Conservation (phyloP, 2,888 invertebrate species). For the Allygus modestus region DNA sequence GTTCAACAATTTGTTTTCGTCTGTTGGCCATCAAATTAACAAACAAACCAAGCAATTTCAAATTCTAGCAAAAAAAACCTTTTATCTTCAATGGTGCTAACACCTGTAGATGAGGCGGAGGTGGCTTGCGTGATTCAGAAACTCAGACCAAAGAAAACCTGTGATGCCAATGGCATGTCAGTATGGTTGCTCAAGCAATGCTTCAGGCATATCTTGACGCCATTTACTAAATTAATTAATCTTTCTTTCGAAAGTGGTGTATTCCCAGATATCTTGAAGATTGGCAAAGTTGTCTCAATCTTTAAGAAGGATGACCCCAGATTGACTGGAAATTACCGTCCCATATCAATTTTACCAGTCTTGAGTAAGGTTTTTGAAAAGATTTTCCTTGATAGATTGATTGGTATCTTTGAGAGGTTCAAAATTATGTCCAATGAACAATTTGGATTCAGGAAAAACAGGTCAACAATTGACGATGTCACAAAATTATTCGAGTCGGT, state of each 20-base stretch:
- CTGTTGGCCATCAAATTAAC: too few species aligned
- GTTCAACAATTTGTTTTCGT: too few species aligned
- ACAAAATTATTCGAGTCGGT: not conserved
- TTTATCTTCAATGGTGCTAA: not conserved
- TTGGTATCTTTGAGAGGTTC: not conserved
- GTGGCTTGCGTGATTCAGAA: not conserved
- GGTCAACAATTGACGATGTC: not conserved
- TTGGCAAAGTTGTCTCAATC: not conserved
- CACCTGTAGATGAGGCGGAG: not conserved
- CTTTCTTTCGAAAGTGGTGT: not conserved
- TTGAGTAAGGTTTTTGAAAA: not conserved
- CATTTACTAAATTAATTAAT: not conserved
- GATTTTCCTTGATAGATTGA: not conserved
- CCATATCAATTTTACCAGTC: too few species aligned
- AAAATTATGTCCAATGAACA: not conserved
- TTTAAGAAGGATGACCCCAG: not conserved
- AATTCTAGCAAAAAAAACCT: too few species aligned
- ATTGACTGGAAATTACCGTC: not conserved
- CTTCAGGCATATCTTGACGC: not conserved
- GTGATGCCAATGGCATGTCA: not conserved
- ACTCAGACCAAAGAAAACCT: not conserved
- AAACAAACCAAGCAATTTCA: too few species aligned
- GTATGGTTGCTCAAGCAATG: too few species aligned
- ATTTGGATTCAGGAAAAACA: not conserved
- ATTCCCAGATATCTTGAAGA: not conserved